Percentiles rank a stretch among this genome's conserved stretches.
Evolutionary conservation across 2,113 vertebrate species (phyloP).

Genomic region (Deroptyus accipitrinus): DNA sequence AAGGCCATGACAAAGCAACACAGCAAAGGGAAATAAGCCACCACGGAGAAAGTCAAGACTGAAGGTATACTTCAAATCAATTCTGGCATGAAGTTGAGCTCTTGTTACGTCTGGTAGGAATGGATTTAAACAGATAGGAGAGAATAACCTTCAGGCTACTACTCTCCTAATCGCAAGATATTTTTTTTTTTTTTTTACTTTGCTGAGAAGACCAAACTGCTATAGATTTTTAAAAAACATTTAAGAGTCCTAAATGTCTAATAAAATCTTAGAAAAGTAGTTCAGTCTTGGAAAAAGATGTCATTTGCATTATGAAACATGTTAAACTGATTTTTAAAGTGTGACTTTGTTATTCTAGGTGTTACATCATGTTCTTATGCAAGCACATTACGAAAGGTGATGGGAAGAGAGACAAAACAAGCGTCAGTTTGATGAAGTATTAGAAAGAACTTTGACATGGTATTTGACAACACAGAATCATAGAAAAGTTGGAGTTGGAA

Average conservation of each 20-base stretch:
- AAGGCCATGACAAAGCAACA: slow-evolving; percentile 48
- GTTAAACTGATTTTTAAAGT: neutral
- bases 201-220: neutral
- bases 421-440: neutral
- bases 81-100: slow-evolving; percentile 54
- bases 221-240: neutral
- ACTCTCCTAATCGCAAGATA: neutral
- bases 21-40: slow-evolving; percentile 40
- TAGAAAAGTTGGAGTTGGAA: no score
- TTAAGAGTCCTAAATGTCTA: neutral
- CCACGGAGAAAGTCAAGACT: slow-evolving; percentile 49
- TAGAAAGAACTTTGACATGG: neutral
- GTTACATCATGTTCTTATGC: neutral
- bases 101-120: slow-evolving; percentile 28
- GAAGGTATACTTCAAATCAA: slow-evolving; percentile 59
- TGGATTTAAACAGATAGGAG: slow-evolving; percentile 43
- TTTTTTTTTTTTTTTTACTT: neutral
- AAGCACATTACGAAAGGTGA: neutral
- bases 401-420: neutral
- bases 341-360: neutral
- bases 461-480: neutral
- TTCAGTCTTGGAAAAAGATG: neutral
- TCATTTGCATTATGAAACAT: neutral
- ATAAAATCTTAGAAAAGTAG: neutral
- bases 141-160: slow-evolving; percentile 21